phyloP scores from a whole-genome alignment of 1,140 invertebrate genomes.

The Nasonia vitripennis region DNA sequence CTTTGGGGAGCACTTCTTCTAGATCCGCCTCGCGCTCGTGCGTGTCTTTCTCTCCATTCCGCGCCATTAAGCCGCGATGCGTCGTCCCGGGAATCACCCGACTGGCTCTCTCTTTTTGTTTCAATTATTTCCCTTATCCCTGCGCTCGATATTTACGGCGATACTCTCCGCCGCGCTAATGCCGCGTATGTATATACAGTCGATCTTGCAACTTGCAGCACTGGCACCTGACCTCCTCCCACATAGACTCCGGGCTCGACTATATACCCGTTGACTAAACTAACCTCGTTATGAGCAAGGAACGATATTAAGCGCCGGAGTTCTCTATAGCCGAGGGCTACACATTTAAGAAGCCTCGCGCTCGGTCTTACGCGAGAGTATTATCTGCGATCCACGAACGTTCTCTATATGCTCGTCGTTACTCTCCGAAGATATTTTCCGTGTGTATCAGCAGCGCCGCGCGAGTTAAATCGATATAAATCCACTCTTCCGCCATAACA shows the following conservation, averaged over 20 bases:
- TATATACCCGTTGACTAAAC: conserved; percentile 56
- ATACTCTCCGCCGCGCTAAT: neutral
- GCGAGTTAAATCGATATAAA: neutral
- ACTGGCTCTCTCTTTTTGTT: neutral
- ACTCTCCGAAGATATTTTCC: too few species aligned
- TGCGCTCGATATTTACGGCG: too few species aligned
- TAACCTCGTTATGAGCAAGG: conserved; percentile 62
- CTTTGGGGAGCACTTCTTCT: neutral
- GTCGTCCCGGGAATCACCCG: too few species aligned
- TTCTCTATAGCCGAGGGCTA: conserved; percentile 10
- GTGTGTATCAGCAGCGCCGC: too few species aligned
- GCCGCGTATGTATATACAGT: neutral
- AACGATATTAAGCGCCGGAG: conserved; percentile 56
- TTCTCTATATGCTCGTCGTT: too few species aligned
- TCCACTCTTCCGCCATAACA: neutral
- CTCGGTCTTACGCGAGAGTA: conserved; percentile 26
- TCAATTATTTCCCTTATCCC: too few species aligned
- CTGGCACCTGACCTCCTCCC: neutral
- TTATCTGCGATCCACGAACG: conserved; percentile 41
- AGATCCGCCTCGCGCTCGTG: neutral
- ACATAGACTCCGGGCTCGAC: conserved; percentile 30
- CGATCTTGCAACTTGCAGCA: neutral
- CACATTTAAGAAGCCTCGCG: conserved; percentile 26
- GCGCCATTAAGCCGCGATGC: neutral
- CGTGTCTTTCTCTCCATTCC: conserved; percentile 4